A percentile compares a stretch with the other conserved stretches of the same genome.
Conservation (phyloP, 2,888 invertebrate genomes). For the Nephrotoma guestfalica region DNA sequence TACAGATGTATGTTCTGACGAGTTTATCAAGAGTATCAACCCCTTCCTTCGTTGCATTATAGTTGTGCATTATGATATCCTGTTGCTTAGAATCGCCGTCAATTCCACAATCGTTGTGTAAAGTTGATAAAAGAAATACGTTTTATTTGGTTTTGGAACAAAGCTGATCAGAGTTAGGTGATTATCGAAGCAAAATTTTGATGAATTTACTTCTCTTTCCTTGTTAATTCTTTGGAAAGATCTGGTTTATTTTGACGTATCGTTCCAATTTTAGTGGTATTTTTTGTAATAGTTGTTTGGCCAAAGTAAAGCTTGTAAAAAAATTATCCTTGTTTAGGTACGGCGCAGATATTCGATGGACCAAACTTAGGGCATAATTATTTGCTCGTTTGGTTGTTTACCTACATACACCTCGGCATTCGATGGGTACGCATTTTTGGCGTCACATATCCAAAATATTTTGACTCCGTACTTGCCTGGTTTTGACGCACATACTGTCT, state of each 20-base stretch:
- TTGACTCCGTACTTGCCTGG: too few species aligned
- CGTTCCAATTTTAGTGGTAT: too few species aligned
- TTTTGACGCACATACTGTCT: too few species aligned
- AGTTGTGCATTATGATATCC: too few species aligned
- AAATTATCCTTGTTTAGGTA: background rate
- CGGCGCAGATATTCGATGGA: background rate
- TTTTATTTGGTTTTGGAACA: background rate
- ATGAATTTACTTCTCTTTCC: background rate
- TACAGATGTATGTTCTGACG: too few species aligned
- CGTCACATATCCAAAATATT: slow-evolving; percentile 4
- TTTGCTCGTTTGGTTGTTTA: slow-evolving; percentile 1
- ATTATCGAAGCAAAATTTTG: background rate
- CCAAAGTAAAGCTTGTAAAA: background rate
- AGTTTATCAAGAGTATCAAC: too few species aligned
- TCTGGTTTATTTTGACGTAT: background rate
- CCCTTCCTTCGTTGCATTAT: background rate
- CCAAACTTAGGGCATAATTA: background rate
- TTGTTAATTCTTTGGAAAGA: background rate
- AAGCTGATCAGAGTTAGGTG: background rate
- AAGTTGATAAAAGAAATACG: background rate
- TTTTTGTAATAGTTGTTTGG: background rate
- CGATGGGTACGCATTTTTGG: background rate
- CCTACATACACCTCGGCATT: background rate
- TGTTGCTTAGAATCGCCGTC: too few species aligned
- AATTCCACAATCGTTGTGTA: background rate